Base-by-base conservation (phyloP, 2,113 vertebrate genomes). In the Rallus limicola region DNA sequence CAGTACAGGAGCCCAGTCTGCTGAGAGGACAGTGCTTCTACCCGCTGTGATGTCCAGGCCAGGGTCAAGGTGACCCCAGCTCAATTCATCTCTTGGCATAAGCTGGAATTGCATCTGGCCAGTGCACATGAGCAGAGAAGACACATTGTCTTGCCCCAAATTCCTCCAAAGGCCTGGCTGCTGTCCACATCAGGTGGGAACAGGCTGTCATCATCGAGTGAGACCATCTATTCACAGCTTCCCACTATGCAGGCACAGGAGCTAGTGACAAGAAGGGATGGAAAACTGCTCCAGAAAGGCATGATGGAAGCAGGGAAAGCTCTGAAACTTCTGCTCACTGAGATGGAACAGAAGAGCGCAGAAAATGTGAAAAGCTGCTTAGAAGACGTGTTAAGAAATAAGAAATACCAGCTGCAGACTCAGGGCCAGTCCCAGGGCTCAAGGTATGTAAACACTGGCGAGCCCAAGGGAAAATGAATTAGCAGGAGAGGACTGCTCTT, bases 401-500 rank as follows among this genome's bases (percentile, higher is more conserved):
- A 64, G 70, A 82, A 91, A 75, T 68, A 42, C 50, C 79, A 93
- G 70, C 31, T 62, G 56, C 40, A 70, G 71, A 81, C 83, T 75
- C 53, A 50, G 86, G 82, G 84, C 82, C 82, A 90, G 90, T 53
- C 87, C 62, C 16, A 36, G 81, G 93, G 58, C 52, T 40, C 40
- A 81, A 95, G 81, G 62, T 79, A 96, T 95, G 91, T 93, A 97
- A 97, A 96, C 83, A 91, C n/a, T 95, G 88, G 52, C 9, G 0
- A 91, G 81, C 53, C 67, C 42, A 79, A 70, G 58, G 71, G 78
- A 88, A 90, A 86, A 83, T 29, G 50, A 96, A 94, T 84, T 79
- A 85, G 53, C 42, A 79, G 72, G 29, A 89, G 83, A 92, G 60
- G 68, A 91, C 34, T 3, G 13, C 67, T 81, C 88, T 60, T 82